A percentile compares a stretch with the other conserved stretches of the same genome.
These are phyloP conservation scores for Eciton burchellii DNA, from an alignment of 1,140 invertebrate species.

Conservation along the genomic window DNA sequence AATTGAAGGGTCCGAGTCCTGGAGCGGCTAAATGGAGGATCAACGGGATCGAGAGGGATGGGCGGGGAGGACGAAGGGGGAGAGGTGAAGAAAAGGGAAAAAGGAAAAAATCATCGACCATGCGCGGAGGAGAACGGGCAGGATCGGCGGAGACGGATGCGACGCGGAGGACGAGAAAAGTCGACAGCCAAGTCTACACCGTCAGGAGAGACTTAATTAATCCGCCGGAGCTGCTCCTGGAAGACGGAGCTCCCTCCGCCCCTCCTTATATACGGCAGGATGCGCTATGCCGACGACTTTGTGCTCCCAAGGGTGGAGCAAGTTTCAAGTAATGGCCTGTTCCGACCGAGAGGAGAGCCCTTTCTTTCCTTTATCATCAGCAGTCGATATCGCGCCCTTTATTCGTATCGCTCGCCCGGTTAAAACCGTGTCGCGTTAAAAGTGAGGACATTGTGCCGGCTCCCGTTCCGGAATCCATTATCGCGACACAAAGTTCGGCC, in stretches of 20 bases:
- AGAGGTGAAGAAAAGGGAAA: constrained; percentile 25
- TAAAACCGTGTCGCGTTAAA: constrained; percentile 53
- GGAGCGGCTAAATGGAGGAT: constrained; percentile 68
- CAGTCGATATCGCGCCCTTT: constrained; percentile 57
- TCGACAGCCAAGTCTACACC: constrained; percentile 72
- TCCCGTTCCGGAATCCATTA: constrained; percentile 27
- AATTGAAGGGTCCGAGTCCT: constrained; percentile 76
- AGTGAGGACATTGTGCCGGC: constrained; percentile 20
- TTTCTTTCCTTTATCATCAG: constrained; percentile 60
- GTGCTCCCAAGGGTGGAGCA: constrained; percentile 42
- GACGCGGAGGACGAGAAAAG: constrained; percentile 71
- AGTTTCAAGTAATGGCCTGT: constrained; percentile 59
- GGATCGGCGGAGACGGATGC: constrained; percentile 66
- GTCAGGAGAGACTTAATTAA: constrained; percentile 74
- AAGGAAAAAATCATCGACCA: constrained; percentile 38
- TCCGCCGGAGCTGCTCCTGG: constrained; percentile 64
- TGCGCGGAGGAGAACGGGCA: constrained; percentile 39
- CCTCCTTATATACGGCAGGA: constrained; percentile 52
- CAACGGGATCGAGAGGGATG: constrained; percentile 52
- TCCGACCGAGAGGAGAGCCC: constrained; percentile 51
- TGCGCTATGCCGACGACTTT: constrained; percentile 61
- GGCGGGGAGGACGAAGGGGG: constrained; percentile 31
- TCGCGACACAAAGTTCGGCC: constrained; percentile 12
- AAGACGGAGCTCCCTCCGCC: constrained; percentile 26
- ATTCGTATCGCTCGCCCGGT: constrained; percentile 41